Evolutionary conservation across 2,888 invertebrate species (phyloP).

Genomic region (Drosophila algonquin): DNA sequence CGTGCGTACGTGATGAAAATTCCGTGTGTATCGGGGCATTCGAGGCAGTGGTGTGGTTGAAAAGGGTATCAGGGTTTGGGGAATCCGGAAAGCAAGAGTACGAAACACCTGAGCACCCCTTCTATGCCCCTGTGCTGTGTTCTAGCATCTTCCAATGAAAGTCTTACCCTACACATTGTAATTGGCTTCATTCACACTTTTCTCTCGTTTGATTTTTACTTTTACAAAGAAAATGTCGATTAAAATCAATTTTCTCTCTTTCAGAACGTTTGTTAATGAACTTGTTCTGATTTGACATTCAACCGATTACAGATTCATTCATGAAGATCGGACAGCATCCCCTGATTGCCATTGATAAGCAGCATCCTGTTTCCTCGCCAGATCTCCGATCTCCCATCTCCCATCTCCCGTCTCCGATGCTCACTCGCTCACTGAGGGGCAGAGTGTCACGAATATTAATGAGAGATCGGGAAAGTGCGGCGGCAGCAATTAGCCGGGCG

Average conservation of each 20-base stretch:
- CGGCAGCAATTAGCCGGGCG: conserved; percentile 63
- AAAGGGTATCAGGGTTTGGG: background rate
- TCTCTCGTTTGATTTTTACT: conserved; percentile 14
- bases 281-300: conserved; percentile 61
- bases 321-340: conserved; percentile 41
- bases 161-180: conserved; percentile 44
- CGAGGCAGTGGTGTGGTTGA: conserved; percentile 30
- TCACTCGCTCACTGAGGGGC: conserved; percentile 34
- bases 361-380: conserved; percentile 75
- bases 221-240: conserved; percentile 67
- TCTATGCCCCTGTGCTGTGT: conserved; percentile 28
- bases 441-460: conserved; percentile 56
- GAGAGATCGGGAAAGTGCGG: conserved; percentile 32
- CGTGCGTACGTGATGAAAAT: conserved; percentile 74
- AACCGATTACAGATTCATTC: conserved; percentile 47
- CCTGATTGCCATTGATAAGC: conserved; percentile 66
- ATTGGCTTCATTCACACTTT: conserved; percentile 73
- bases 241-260: conserved; percentile 55
- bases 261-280: conserved; percentile 65
- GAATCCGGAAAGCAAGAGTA: too few species aligned
- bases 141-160: conserved; percentile 55
- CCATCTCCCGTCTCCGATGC: conserved; percentile 22
- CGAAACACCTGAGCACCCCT: conserved; percentile 7
- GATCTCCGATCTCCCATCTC: conserved; percentile 42
- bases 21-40: conserved; percentile 29